A percentile compares a stretch with the other conserved stretches of the same genome.
Conservation (phyloP, 37 sponge, comb jelly and placozoan genomes). For the Halisarca cf. caerulea region DNA sequence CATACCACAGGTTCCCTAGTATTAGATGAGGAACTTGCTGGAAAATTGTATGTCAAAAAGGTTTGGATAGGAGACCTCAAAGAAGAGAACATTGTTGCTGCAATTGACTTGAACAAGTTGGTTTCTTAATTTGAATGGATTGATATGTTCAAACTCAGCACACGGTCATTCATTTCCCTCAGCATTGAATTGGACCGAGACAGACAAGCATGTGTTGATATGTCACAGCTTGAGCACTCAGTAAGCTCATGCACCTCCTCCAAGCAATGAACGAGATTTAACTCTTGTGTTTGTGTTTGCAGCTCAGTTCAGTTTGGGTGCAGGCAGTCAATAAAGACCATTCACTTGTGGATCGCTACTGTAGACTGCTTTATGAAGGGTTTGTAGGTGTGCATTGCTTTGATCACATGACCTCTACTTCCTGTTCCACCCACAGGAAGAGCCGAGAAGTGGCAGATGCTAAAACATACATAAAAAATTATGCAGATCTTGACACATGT, state of each 20-base stretch:
- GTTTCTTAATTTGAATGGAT: not conserved
- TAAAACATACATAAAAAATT: not conserved
- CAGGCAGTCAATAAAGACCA: conserved; percentile 36
- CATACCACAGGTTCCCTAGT: conserved; percentile 26
- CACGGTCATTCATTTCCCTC: not conserved
- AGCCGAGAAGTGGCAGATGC: conserved; percentile 11
- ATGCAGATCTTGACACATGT: not conserved
- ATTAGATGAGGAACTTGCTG: conserved; percentile 29
- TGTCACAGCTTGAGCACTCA: conserved; percentile 41
- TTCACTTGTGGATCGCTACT: conserved; percentile 38
- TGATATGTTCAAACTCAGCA: not conserved
- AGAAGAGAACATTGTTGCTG: conserved; percentile 38
- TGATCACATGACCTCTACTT: not conserved
- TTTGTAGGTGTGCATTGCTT: not conserved
- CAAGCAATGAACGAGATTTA: not conserved
- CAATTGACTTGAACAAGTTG: conserved; percentile 35
- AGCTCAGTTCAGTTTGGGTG: conserved; percentile 51
- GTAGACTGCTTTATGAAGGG: conserved; percentile 34
- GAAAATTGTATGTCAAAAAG: conserved; percentile 51
- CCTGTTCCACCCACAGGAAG: conserved; percentile 14
- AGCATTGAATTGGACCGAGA: conserved; percentile 56
- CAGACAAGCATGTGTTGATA: conserved; percentile 45
- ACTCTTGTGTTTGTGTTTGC: not conserved
- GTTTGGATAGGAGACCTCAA: conserved; percentile 48
- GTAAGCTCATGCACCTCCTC: conserved; percentile 5